phyloP scores from a whole-genome alignment of 2,888 invertebrate species.

The Polyommatus icarus region DNA sequence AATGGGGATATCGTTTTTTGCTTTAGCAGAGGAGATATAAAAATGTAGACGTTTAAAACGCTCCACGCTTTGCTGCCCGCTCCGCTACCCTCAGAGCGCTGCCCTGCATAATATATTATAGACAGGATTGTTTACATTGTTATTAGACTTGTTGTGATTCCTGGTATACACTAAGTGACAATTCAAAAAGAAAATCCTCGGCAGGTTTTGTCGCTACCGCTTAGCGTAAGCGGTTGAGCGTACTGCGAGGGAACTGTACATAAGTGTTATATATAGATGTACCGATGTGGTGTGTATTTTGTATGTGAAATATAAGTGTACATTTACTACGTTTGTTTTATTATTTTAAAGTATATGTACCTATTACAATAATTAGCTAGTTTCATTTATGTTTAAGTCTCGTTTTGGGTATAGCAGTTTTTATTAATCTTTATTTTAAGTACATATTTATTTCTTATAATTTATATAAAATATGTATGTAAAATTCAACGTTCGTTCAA shows the following conservation, averaged over 20 bases:
- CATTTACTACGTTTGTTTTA: slow-evolving; percentile 69
- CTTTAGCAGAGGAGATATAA: not conserved
- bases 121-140: slow-evolving; percentile 27
- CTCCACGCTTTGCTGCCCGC: slow-evolving; percentile 16
- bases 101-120: not conserved
- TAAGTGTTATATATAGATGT: slow-evolving; percentile 47
- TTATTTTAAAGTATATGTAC: slow-evolving; percentile 43
- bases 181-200: not conserved
- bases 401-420: not conserved
- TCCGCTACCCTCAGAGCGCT: slow-evolving; percentile 21
- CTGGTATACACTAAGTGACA: slow-evolving; percentile 9
- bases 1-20: not conserved
- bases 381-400: too few relatives aligned
- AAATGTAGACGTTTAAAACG: not conserved
- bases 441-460: not conserved
- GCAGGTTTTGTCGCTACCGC: not conserved
- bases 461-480: not conserved
- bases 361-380: too few relatives aligned
- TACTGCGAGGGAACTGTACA: slow-evolving; percentile 45
- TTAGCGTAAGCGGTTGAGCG: slow-evolving; percentile 5
- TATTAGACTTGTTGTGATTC: slow-evolving; percentile 12
- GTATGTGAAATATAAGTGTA: slow-evolving; percentile 78
- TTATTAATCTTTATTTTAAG: not conserved
- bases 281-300: slow-evolving; percentile 66
- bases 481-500: too few relatives aligned